Conservation (phyloP, 2,888 invertebrate species). For the Phrixothrix hirtus region DNA sequence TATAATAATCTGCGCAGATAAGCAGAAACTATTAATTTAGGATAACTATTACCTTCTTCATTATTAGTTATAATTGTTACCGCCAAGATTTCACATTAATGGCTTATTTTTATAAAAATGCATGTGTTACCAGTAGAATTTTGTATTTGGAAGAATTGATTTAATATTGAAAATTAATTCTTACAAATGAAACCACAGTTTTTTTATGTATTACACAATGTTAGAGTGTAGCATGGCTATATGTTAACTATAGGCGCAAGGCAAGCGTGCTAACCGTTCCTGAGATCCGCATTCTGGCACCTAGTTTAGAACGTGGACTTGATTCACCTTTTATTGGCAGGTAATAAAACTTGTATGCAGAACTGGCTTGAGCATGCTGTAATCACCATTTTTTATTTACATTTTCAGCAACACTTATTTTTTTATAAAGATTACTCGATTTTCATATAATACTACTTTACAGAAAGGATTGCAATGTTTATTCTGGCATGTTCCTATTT, state of each 20-base stretch:
- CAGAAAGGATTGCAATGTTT: too few species aligned
- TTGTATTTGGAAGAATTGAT: background rate
- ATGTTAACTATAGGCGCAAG: conserved; percentile 64
- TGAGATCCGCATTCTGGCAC: conserved; percentile 81
- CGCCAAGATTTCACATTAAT: too few species aligned
- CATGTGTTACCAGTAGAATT: background rate
- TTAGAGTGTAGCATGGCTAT: conserved; percentile 38
- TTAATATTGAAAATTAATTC: background rate
- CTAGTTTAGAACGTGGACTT: conserved; percentile 79
- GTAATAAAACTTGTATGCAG: conserved; percentile 28
- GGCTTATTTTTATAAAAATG: background rate
- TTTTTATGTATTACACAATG: conserved; percentile 9
- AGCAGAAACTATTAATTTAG: too few species aligned
- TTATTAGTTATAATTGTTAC: too few species aligned
- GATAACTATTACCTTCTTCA: too few species aligned
- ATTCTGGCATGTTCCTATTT: too few species aligned
- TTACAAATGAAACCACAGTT: background rate
- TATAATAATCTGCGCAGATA: too few species aligned
- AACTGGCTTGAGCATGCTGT: conserved; percentile 3
- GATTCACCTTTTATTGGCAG: conserved; percentile 60
- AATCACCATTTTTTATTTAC: background rate
- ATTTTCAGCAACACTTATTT: background rate
- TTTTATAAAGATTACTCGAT: too few species aligned
- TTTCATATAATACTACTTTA: too few species aligned
- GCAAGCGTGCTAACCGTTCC: conserved; percentile 76